phyloP scores from a whole-genome alignment of 1,140 invertebrate genomes.

The Spodoptera litura region DNA sequence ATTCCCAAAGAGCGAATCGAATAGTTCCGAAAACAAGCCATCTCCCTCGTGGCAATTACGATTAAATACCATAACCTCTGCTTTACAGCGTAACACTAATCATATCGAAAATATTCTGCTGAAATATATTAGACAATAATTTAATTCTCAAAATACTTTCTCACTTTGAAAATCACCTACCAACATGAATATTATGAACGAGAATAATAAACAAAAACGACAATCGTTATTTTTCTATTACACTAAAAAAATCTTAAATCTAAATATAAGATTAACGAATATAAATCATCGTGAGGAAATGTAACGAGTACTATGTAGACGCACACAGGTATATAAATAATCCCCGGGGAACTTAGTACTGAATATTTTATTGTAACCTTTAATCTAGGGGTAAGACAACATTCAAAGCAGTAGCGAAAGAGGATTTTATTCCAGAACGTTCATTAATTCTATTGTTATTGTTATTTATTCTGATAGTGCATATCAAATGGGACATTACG shows the following conservation, averaged over 20 bases:
- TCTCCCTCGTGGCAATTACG: conserved; percentile 64
- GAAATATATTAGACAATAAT: conserved; percentile 69
- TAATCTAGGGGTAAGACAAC: conserved; percentile 49
- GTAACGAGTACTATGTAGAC: conserved; percentile 16
- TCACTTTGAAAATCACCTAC: conserved; percentile 61
- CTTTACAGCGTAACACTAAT: conserved; percentile 80
- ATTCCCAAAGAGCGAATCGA: conserved; percentile 22
- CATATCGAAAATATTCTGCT: conserved; percentile 80
- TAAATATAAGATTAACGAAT: neutral
- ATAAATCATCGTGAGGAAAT: conserved; percentile 11
- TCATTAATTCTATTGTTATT: conserved; percentile 3
- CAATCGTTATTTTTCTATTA: conserved; percentile 23
- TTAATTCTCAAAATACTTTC: conserved; percentile 68
- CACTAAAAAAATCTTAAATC: conserved; percentile 31
- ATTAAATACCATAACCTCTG: conserved; percentile 71
- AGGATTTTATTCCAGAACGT: conserved; percentile 30
- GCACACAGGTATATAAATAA: conserved; percentile 9
- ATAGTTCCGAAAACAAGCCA: conserved; percentile 48
- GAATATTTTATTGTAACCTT: conserved; percentile 47
- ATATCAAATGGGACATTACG: neutral
- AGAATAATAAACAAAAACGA: conserved; percentile 1
- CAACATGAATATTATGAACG: conserved; percentile 53
- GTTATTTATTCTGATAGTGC: conserved; percentile 15
- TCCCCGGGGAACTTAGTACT: conserved; percentile 23
- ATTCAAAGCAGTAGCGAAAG: conserved; percentile 53